A percentile compares a stretch with the other conserved stretches of the same genome.
Conservation (phyloP, 2,797 vertebrate species). For the Hapalemur alaotrensis region DNA sequence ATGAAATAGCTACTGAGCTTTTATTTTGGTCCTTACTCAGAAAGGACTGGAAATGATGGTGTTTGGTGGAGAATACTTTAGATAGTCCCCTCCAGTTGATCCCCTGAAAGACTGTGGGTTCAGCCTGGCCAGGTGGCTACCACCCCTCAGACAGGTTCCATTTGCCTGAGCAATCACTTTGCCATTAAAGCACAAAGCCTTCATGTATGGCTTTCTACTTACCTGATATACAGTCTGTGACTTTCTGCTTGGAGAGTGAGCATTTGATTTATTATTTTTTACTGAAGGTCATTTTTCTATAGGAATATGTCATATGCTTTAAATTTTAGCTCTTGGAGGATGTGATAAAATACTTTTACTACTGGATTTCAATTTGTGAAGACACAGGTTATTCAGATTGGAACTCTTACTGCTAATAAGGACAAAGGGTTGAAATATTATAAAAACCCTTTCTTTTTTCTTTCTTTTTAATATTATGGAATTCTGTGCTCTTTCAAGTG, state of each 20-base stretch:
- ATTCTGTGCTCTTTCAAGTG: background rate
- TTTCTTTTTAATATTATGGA: background rate
- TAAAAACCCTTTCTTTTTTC: background rate
- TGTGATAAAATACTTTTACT: conserved; percentile 30
- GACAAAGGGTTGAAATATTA: background rate
- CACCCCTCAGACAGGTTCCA: background rate
- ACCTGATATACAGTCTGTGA: background rate
- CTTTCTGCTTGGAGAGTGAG: background rate
- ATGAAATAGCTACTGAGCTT: background rate
- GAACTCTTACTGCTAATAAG: background rate
- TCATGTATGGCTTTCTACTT: background rate
- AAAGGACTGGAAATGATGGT: background rate
- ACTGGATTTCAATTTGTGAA: conserved; percentile 31
- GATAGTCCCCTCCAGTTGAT: background rate
- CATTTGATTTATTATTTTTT: background rate
- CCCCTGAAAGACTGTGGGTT: background rate
- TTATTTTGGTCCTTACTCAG: conserved; percentile 7
- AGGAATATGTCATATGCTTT: background rate
- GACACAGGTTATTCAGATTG: background rate
- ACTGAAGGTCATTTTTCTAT: conserved; percentile 19
- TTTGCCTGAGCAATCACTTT: background rate
- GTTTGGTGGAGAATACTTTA: background rate
- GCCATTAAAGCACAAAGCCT: background rate
- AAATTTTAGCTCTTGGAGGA: conserved; percentile 13
- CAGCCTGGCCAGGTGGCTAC: background rate